Evolutionary conservation across 2,797 vertebrate genomes (phyloP).

Genomic region (Schizopygopsis pylzovi): DNA sequence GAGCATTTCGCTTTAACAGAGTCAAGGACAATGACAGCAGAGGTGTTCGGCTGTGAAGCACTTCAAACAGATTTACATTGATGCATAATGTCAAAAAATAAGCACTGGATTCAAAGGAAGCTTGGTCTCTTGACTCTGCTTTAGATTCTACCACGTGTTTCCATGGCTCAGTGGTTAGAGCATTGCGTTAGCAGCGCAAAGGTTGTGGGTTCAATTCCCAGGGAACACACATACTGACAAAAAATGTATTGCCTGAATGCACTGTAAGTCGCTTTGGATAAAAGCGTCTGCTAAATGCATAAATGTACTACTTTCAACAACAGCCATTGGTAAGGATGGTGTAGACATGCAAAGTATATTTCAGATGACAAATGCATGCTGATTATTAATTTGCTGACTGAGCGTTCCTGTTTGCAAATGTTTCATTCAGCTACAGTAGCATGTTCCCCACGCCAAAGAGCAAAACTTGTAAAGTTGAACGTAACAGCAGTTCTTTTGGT

Average conservation of each 20-base stretch:
- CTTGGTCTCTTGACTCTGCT: neutral
- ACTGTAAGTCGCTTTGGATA: too few species aligned
- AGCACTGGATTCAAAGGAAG: neutral
- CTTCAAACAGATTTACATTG: neutral
- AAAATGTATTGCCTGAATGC: too few species aligned
- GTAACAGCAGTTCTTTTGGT: neutral
- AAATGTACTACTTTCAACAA: neutral
- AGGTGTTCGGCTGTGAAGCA: neutral
- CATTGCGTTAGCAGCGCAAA: too few species aligned
- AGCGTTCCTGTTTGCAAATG: neutral
- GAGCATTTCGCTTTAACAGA: neutral
- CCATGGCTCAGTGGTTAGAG: too few species aligned
- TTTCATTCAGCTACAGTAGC: slow-evolving; percentile 14
- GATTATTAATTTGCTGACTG: slow-evolving; percentile 11
- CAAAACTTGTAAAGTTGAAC: slow-evolving; percentile 1
- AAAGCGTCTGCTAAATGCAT: too few species aligned
- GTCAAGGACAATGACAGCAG: neutral
- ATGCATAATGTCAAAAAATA: neutral
- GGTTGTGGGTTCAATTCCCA: too few species aligned
- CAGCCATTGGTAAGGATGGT: neutral
- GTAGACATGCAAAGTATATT: slow-evolving; percentile 7
- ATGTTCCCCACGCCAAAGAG: neutral
- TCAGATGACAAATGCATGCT: slow-evolving; percentile 17
- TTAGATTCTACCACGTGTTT: neutral
- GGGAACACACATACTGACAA: too few species aligned